Percentiles rank a stretch among this genome's conserved stretches.
phyloP scores from a whole-genome alignment of 2,888 invertebrate genomes.

The Parochlus steinenii region DNA sequence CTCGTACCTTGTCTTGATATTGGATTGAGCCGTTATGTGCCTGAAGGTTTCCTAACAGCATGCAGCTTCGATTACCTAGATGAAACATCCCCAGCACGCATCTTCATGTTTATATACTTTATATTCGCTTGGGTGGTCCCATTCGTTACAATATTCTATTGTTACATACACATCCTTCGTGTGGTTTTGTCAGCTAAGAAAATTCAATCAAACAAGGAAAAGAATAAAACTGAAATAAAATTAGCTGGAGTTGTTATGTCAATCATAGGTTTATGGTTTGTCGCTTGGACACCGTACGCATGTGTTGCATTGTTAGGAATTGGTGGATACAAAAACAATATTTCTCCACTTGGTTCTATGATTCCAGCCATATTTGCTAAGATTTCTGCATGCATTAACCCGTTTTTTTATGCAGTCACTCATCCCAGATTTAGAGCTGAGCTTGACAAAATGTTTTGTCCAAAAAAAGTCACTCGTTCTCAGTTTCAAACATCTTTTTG shows the following conservation, averaged over 20 bases:
- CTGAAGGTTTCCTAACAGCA: conserved; percentile 68
- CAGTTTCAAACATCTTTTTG: conserved; percentile 3
- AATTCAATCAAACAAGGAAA: conserved; percentile 41
- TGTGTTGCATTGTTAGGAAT: conserved; percentile 57
- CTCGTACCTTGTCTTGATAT: conserved; percentile 31
- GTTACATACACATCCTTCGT: conserved; percentile 52
- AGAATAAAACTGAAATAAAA: conserved; percentile 52
- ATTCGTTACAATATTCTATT: conserved; percentile 48
- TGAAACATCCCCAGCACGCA: conserved; percentile 38
- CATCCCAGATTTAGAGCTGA: conserved; percentile 61
- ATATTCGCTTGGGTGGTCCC: conserved; percentile 61
- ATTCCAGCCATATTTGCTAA: conserved; percentile 67
- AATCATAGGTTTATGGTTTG: conserved; percentile 56
- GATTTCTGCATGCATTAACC: conserved; percentile 64
- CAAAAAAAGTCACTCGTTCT: conserved; percentile 19
- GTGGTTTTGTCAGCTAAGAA: conserved; percentile 39
- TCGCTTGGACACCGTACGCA: conserved; percentile 73
- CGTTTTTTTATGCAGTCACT: conserved; percentile 61
- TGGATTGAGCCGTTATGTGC: conserved; percentile 59
- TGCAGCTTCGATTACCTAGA: conserved; percentile 77
- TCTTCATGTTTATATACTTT: conserved; percentile 59
- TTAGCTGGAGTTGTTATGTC: conserved; percentile 49
- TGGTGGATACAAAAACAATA: conserved; percentile 40
- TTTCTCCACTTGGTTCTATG: conserved; percentile 57
- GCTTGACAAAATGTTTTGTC: conserved; percentile 22